Percentiles rank a stretch among this genome's conserved stretches.
Evolutionary conservation across 1,140 invertebrate species (phyloP).

Genomic region (Ceratina japonica): DNA sequence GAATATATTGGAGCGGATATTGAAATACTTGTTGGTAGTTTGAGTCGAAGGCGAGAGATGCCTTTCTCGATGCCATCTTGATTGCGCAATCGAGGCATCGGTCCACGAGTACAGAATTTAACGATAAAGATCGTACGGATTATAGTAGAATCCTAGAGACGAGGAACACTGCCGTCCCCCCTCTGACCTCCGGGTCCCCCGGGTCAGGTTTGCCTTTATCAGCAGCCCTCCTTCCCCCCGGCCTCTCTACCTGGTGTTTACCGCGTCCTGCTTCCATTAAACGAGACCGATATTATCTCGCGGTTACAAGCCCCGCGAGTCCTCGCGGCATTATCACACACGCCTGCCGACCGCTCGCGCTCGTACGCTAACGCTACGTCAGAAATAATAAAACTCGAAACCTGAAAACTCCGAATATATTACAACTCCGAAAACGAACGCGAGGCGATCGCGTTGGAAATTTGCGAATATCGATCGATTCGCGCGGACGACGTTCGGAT

Average conservation of each 20-base stretch:
- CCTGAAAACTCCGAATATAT: too few relatives aligned
- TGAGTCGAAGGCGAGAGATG: slow-evolving; percentile 77
- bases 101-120: slow-evolving; percentile 69
- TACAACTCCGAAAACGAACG: too few relatives aligned
- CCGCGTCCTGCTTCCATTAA: background rate
- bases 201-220: background rate
- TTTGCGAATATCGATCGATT: too few relatives aligned
- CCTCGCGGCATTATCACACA: too few relatives aligned
- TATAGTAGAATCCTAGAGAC: slow-evolving; percentile 67
- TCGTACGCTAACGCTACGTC: too few relatives aligned
- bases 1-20: slow-evolving; percentile 79
- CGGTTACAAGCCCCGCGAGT: background rate
- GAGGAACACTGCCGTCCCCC: slow-evolving; percentile 1
- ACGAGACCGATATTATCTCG: slow-evolving; percentile 14
- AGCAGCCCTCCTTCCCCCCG: too few relatives aligned
- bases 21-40: slow-evolving; percentile 80
- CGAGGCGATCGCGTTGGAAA: too few relatives aligned
- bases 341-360: too few relatives aligned
- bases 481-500: too few relatives aligned
- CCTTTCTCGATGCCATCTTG: slow-evolving; percentile 79
- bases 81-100: slow-evolving; percentile 77
- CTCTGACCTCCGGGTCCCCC: slow-evolving; percentile 6
- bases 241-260: too few relatives aligned
- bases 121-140: slow-evolving; percentile 74
- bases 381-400: too few relatives aligned